Base-by-base conservation (phyloP, 2,113 vertebrate genomes). In the Macrotis lagotis region DNA sequence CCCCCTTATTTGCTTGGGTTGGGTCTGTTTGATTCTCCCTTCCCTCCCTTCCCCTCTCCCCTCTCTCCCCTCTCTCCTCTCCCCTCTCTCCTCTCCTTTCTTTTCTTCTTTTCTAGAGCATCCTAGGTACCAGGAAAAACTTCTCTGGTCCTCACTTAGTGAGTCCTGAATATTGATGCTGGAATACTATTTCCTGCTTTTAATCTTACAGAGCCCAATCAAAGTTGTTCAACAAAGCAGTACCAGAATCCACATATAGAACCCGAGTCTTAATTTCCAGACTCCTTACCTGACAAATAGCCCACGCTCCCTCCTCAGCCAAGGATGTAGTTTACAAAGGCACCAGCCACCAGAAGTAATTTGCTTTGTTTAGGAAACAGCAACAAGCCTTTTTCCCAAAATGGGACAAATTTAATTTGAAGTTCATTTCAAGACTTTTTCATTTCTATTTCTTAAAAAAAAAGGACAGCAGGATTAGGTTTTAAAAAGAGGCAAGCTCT, bases 401-500 rank as follows among this genome's bases (percentile, higher is more conserved):
- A 93, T 51, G 50, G 92, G 91, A 52, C 92, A 93, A 93, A 94
- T 95, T 95, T 90, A 90, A 95, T 66, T 89, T 91, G 89, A 96
- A 97, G 44, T 47, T 93, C 52, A 49, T 93, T 95, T 92, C 50
- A 90, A 89, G 95, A 88, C 49, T 89, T 49, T 44, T 89, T 90
- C 25, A 25, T 96, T 25, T 90, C 26, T 55, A 50, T 31, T 89
- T 93, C 51, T 97, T 12, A 89, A 92, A 94, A 92, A 92, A 50
- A 91, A 92, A 11, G 48, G 48, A 51, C 50, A 92, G 3, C 49
- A 92, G 91, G 88, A 90, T 49, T 50, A 94, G 83, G 16, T 31
- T 50, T 74, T 49, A 59, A 94, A 96, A 91, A 91, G 19, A 94
- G 89, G 90, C 93, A 96, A 92, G 93, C 2, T 92, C 53, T 95